phyloP scores from a whole-genome alignment of 2,888 invertebrate genomes.

The Hipparchia sbordonii region DNA sequence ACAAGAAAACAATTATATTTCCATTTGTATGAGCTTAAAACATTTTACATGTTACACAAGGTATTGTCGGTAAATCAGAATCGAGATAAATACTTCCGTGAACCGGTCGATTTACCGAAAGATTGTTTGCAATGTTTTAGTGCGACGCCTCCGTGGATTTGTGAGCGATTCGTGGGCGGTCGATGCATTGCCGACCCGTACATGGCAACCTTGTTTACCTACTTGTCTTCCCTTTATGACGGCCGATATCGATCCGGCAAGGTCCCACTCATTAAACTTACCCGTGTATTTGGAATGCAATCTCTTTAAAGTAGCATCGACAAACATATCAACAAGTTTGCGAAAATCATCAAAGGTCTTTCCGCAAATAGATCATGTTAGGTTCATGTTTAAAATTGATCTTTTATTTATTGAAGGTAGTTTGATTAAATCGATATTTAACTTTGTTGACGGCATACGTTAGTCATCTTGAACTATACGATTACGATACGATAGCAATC shows the following conservation, averaged over 20 bases:
- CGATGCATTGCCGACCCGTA: slow-evolving; percentile 76
- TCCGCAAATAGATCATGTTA: background rate
- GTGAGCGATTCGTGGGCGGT: slow-evolving; percentile 71
- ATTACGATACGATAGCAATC: too few relatives aligned
- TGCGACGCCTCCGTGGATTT: slow-evolving; percentile 69
- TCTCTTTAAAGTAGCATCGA: slow-evolving; percentile 29
- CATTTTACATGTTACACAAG: slow-evolving; percentile 51
- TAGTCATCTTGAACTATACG: too few relatives aligned
- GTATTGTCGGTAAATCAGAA: slow-evolving; percentile 47
- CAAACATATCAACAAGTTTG: slow-evolving; percentile 25
- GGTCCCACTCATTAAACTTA: slow-evolving; percentile 61
- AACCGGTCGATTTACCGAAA: slow-evolving; percentile 68
- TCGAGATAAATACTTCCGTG: slow-evolving; percentile 71
- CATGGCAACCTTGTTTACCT: slow-evolving; percentile 73
- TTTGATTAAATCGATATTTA: too few relatives aligned
- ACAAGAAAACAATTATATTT: slow-evolving; percentile 31
- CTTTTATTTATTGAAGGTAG: too few relatives aligned
- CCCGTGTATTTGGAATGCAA: slow-evolving; percentile 54
- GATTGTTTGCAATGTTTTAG: slow-evolving; percentile 69
- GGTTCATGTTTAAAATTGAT: too few relatives aligned
- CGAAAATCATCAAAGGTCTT: slow-evolving; percentile 38
- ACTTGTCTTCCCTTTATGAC: slow-evolving; percentile 75
- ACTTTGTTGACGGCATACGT: too few relatives aligned
- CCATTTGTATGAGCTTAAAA: slow-evolving; percentile 46
- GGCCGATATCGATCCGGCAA: slow-evolving; percentile 65